A percentile compares a stretch with the other conserved stretches of the same genome.
Evolutionary conservation across 2,113 vertebrate species (phyloP).

Genomic region (Ciconia boyciana): DNA sequence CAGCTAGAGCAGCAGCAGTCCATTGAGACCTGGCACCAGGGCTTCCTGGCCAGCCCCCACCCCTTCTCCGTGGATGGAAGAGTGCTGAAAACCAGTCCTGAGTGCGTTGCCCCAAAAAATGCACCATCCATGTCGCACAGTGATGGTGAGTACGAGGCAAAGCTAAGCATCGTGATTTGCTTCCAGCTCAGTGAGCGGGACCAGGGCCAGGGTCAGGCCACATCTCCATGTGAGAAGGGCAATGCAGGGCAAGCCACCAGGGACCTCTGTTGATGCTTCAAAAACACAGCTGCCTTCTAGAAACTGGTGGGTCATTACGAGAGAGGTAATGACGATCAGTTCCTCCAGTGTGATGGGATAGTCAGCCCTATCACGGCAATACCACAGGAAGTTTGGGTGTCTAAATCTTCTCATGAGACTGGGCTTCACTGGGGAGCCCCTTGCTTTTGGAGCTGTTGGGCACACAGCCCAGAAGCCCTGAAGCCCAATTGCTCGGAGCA

Average conservation of each 20-base stretch:
- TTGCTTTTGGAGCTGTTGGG: not conserved
- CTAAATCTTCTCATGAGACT: not conserved
- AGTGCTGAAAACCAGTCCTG: not conserved
- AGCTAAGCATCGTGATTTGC: not conserved
- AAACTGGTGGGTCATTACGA: not conserved
- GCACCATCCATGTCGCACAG: fast-evolving
- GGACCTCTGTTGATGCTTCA: not conserved
- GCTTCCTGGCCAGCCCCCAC: not conserved
- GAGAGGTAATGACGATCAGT: fast-evolving
- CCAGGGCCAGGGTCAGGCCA: not conserved
- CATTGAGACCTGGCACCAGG: not conserved
- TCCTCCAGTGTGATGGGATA: not conserved
- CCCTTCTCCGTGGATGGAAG: not conserved
- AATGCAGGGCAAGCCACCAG: not conserved
- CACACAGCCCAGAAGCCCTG: not conserved
- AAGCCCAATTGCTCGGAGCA: not conserved
- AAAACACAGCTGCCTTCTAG: not conserved
- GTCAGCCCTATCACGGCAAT: not conserved
- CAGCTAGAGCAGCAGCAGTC: not conserved
- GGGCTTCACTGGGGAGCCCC: not conserved
- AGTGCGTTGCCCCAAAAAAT: not conserved
- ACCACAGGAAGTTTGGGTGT: not conserved
- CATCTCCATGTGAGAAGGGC: fast-evolving
- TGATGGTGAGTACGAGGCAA: not conserved
- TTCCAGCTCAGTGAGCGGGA: fast-evolving